phyloP scores from a whole-genome alignment of 2,888 invertebrate genomes.

The Idaea dimidiata region DNA sequence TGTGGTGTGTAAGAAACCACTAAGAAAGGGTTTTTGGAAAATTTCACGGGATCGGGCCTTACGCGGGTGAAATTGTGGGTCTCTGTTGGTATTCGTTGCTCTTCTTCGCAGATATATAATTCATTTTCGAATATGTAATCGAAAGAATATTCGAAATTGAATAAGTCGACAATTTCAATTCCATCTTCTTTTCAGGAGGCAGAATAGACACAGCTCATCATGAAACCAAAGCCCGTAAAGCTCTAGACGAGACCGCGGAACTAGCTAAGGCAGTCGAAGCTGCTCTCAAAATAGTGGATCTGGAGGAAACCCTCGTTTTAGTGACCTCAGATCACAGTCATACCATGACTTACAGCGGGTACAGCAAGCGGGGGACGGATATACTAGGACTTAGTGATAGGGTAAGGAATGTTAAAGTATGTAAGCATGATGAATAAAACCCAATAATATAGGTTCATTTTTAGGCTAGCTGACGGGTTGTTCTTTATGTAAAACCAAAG shows the following conservation, averaged over 20 bases:
- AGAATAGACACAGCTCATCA: conserved; percentile 88
- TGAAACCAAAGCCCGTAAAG: conserved; percentile 82
- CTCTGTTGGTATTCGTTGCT: no score
- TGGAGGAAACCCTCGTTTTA: conserved; percentile 88
- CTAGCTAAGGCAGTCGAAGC: conserved; percentile 86
- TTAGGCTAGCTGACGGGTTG: no score
- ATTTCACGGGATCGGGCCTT: no score
- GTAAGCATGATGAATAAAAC: not conserved
- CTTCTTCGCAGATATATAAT: no score
- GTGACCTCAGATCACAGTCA: conserved; percentile 92
- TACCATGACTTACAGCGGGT: conserved; percentile 87
- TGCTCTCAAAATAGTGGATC: conserved; percentile 81
- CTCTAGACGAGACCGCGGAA: conserved; percentile 90
- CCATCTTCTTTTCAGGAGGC: conserved; percentile 66
- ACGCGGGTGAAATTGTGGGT: no score
- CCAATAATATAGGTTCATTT: no score
- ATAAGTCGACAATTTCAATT: not conserved
- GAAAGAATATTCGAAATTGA: no score
- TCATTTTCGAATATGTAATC: no score
- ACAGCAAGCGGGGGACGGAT: conserved; percentile 81
- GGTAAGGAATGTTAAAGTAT: conserved; percentile 35
- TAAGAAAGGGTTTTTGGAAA: no score
- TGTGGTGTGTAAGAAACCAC: no score
- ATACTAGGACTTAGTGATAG: conserved; percentile 65
- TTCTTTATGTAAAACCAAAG: no score